Evolutionary conservation across 2,888 invertebrate genomes (phyloP), one percentile per base, ranked within the genome.

Genomic region (Brenthis ino): DNA sequence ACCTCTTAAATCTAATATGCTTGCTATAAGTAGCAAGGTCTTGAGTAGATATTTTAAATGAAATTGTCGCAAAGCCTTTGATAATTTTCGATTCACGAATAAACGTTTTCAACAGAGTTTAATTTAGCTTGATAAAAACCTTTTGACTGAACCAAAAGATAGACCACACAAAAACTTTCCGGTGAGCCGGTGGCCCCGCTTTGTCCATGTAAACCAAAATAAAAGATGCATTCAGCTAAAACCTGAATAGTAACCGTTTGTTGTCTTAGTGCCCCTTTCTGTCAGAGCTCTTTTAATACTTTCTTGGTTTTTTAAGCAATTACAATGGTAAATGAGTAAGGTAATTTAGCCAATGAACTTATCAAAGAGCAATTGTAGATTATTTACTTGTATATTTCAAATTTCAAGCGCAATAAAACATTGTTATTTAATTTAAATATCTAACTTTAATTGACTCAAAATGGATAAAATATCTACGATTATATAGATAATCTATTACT

Each of bases 171-270:
- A 70, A 74, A 67, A 61, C 63, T 65, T 69, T 64, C 70, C 69
- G 61, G 70, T 66, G 56, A 63, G 60, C 57, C 72, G 70, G 64
- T 71, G 58, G 71, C 65, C 33, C 57, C 53, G 47, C 66, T 72
- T 68, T 68, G 70, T 66, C 68, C 68, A 68, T 61, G 64, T 64
- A 68, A 63, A 75, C 70, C 69, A 69, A 73, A 75, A 73, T 73
- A 73, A 75, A 73, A 73, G 73, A 69, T 73, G 72, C 73, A 75
- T 72, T 73, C 68, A 72, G 57, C 69, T 73, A 66, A 72, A 73
- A 68, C 51, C 65, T 69, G 72, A 69, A 72, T 71, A 67, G 67
- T 60, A 69, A 60, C 67, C 61, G 58, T 68, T 74, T 69, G 67
- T 69, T 70, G 63, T 71, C 67, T 72, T 70, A 65, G 70, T 70